Evolutionary conservation across 2,888 invertebrate genomes (phyloP), one percentile per base, ranked within the genome.

Genomic region (Campoplex capitator): DNA sequence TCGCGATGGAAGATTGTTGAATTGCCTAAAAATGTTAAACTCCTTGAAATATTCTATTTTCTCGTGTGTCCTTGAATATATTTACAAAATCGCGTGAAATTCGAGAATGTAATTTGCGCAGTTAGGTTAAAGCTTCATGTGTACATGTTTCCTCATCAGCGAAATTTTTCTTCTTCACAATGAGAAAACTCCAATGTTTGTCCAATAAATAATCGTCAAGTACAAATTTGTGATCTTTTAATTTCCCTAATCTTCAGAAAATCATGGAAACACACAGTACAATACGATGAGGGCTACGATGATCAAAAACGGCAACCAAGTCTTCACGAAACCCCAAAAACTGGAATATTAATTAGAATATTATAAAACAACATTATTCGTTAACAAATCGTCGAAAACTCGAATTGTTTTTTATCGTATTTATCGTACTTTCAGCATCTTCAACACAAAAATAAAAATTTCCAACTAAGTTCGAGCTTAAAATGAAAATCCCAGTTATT

Each of bases 291-390:
- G 84, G 6, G 89, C 83, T 51, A 93, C 90, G 62, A 96, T 94
- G 58, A 97, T 93, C 16, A 95, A 79, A 93, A 98, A 98, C 9
- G 98, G 98, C 84, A 97, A 89, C 98, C 98, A 98, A 0, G 98
- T 98, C 95, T 97, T 98, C 58, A 98, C 83, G 91, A 97, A 97
- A 75, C 95, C 97, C 73, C 93, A 92, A 92, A 96, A 95, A 94
- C 97, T 97, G 94, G 88, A 95, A 95, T 88, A 54, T 45, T 1
- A 48, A 82, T 45, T 28, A 67, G 35, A 68, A 58, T 45, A 11
- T 1, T 42, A 3, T 13, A 54, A 76, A 81, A 32, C 38, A 8
- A 54, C 51, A 1, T 6, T 51, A 6, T 51, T 51, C 51, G 18
- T 51, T 7, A 48, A 48, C 16, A 48, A 48, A 45, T 45, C 0